Base-by-base conservation (phyloP, 2,113 vertebrate species). In the Neolamprologus sp. region DNA sequence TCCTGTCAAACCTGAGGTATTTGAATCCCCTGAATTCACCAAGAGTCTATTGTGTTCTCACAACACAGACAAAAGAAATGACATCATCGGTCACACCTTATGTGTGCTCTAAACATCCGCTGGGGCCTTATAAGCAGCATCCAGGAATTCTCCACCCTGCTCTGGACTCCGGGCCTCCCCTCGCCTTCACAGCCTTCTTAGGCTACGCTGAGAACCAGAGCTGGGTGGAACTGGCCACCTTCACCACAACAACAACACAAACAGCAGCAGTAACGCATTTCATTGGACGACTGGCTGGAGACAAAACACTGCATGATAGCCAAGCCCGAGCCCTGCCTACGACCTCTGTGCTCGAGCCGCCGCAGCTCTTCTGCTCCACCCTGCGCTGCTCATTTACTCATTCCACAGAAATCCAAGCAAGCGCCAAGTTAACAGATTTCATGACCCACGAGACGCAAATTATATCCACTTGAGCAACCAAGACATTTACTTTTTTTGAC, bases 111-210 rank as follows among this genome's bases (percentile, higher is more conserved):
- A 96, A 96, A 95, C 94, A 95, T 95, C 95, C 93, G 92, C 49
- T 94, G 92, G 91, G 86, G 88, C 89, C 37, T 80, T 95, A 88
- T 87, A 92, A 83, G 87, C 93, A 91, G 95, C 88, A 95, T 96
- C 94, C 96, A 96, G 95, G 95, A 96, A 96, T 95, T 96, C 94
- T 95, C 93, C 95, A 86, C 95, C 93, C 94, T 93, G 91, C 88
- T 85, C 86, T 47, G 75, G 91, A 73, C 79, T 92, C 81, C 87
- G 6, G 89, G 89, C 87, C 90, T 91, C 89, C 84, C 73, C 85
- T 78, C 17, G 7, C 80, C 85, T 84, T 89, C 53, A 83, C 79
- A 47, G 57, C 33, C 86, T 91, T 91, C 93, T 89, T 90, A 91
- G 81, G 79, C 90, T 47, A 33, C 65, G n/a, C 85, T 89, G 87